phyloP scores from a whole-genome alignment of 2,888 invertebrate genomes.

The Drosophila meridionalis region DNA sequence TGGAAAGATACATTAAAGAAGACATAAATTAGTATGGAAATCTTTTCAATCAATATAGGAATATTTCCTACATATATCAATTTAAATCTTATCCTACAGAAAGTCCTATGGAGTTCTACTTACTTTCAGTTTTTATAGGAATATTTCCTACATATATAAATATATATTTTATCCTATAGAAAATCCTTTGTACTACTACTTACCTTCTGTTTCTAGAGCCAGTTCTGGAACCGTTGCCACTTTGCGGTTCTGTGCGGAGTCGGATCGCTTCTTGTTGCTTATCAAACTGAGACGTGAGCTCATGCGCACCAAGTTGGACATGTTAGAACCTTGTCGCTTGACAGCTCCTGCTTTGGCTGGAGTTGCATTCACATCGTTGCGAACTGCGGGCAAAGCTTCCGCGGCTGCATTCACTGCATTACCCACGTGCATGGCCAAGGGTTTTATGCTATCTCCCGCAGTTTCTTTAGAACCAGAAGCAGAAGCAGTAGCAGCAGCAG shows the following conservation, averaged over 20 bases:
- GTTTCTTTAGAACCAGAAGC: constrained; percentile 9
- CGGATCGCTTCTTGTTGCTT: constrained; percentile 81
- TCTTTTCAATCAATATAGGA: not conserved
- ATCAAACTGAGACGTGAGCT: constrained; percentile 81
- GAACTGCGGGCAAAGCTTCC: constrained; percentile 65
- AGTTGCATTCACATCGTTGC: constrained; percentile 53
- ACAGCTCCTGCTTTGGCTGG: constrained; percentile 37
- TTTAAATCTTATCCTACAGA: not conserved
- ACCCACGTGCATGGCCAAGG: constrained; percentile 64
- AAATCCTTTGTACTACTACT: not conserved
- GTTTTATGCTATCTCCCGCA: constrained; percentile 41
- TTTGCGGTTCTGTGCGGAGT: constrained; percentile 81
- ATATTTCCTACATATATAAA: too few relatives aligned
- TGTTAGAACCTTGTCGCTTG: constrained; percentile 77
- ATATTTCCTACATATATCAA: too few relatives aligned
- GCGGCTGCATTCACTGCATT: constrained; percentile 72
- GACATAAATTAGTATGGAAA: not conserved
- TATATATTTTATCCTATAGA: not conserved
- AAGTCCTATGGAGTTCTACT: not conserved
- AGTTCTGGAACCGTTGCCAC: constrained; percentile 63
- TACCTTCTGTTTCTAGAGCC: constrained; percentile 57
- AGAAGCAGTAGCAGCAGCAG: constrained; percentile 4
- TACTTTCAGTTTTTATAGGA: constrained; percentile 51
- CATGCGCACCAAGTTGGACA: constrained; percentile 79
- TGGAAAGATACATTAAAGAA: not conserved